These are phyloP conservation scores for Chrysopa pallens DNA, from an alignment of 1,140 invertebrate genomes.

Conservation along the genomic window DNA sequence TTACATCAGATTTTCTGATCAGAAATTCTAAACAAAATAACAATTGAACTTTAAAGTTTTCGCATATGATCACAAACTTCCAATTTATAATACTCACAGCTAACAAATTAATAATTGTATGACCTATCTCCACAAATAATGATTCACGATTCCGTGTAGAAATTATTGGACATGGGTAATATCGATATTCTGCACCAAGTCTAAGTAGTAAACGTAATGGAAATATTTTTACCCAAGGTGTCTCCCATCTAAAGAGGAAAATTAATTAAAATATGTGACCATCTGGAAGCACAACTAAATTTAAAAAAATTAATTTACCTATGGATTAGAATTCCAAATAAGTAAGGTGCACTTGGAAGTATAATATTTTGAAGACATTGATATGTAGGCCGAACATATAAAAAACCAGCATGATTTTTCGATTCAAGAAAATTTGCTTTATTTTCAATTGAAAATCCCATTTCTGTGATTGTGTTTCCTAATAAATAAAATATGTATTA, in stretches of 20 bases:
- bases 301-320: constrained; percentile 29
- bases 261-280: background rate
- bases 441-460: constrained; percentile 46
- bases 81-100: constrained; percentile 46
- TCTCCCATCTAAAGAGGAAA: constrained; percentile 44
- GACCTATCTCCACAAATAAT: constrained; percentile 74
- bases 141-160: constrained; percentile 63
- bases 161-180: constrained; percentile 73
- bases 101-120: constrained; percentile 78
- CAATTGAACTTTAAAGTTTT: too few relatives aligned
- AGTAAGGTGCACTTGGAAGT: constrained; percentile 55
- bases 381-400: constrained; percentile 65
- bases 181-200: constrained; percentile 70
- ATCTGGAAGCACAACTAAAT: background rate
- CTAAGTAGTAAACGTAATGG: constrained; percentile 59
- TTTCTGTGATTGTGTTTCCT: constrained; percentile 53
- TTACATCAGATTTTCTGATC: too few relatives aligned
- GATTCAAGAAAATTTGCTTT: constrained; percentile 49
- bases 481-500: constrained; percentile 9
- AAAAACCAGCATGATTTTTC: constrained; percentile 68
- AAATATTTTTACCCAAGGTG: constrained; percentile 74
- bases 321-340: constrained; percentile 68
- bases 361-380: constrained; percentile 66
- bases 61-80: too few relatives aligned
- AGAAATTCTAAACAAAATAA: constrained; percentile 24